Conservation (phyloP, 2,797 vertebrate genomes). For the Arrhamphus sclerolepis region DNA sequence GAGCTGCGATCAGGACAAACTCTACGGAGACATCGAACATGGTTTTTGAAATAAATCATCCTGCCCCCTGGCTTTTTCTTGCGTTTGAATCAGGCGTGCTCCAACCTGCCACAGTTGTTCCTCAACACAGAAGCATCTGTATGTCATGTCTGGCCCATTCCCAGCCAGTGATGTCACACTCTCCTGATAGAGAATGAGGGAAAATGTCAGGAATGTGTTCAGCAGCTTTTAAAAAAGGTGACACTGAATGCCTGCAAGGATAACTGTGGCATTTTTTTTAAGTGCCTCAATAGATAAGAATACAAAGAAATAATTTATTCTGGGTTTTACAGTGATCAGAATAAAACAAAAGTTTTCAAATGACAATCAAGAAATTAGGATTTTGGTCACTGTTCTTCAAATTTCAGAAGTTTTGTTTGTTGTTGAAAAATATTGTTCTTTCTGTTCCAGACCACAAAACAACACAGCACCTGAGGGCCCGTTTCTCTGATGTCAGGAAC, state of each 20-base stretch:
- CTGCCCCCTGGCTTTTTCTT: too few relatives aligned
- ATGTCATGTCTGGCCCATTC: slow-evolving; percentile 43
- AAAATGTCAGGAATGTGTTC: slow-evolving; percentile 33
- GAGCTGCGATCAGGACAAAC: background rate
- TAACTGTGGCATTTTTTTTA: slow-evolving; percentile 7
- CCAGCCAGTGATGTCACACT: slow-evolving; percentile 56
- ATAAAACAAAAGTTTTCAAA: background rate
- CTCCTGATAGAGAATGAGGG: slow-evolving; percentile 39
- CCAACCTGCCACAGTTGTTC: background rate
- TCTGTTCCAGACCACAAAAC: slow-evolving; percentile 1
- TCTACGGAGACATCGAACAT: background rate
- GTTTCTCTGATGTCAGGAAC: slow-evolving; percentile 10
- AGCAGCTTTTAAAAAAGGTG: background rate
- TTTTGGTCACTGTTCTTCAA: background rate
- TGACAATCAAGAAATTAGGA: background rate
- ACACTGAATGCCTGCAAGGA: slow-evolving; percentile 13
- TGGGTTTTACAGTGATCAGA: background rate
- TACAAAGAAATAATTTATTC: background rate
- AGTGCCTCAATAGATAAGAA: background rate
- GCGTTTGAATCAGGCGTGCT: slow-evolving; percentile 23
- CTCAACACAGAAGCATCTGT: background rate
- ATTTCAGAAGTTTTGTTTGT: background rate
- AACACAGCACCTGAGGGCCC: slow-evolving; percentile 5
- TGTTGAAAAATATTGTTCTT: background rate
- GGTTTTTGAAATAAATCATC: background rate